Evolutionary conservation across 2,797 vertebrate genomes (phyloP), one percentile per base, ranked within the genome.

Genomic region (Arnoldichthys spilopterus): DNA sequence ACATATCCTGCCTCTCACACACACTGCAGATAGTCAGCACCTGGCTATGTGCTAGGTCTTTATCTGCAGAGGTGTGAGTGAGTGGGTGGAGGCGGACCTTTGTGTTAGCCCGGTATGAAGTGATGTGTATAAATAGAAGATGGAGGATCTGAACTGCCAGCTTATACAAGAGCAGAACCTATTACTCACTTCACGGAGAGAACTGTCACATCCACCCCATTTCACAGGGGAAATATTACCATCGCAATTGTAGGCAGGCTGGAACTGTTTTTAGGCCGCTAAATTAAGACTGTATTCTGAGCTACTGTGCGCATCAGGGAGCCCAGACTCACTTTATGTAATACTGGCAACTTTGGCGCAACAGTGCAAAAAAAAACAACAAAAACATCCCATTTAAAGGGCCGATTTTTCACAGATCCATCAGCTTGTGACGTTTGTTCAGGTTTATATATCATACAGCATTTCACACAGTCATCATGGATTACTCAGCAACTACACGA

Each of bases 81-180:
- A 76, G 81, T 76, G 67, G 81, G 72, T 66, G 43, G 81, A 79
- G 68, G 71, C 72, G 43, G 77, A 79, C 74, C 76, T 71, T 62
- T 71, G 69, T 72, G 76, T 53, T 72, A 62, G 59, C 59, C 59
- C 58, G 43, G 49, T 45, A 76, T 62, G 76, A 79, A 76, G 81
- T 81, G 62, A 68, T 54, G 67, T 16, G 45, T 75, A 83, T 83
- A 74, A 81, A 80, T 81, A 77, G 79, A 68, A 73, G 34, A 74
- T 37, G 47, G 43, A 73, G 73, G 73, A 56, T 77, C 77, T 74
- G 70, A 32, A 30, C 71, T 66, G 67, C 58, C 61, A 67, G 67
- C 59, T 76, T 78, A 79, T 49, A 72, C 59, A 74, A 70, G 76
- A 47, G 59, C 66, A 63, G 45, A 74, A 61, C 51, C 56, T 34